These are phyloP conservation scores for Chaunax sp. DNA, from an alignment of 2,797 vertebrate genomes.

Conservation along the genomic window DNA sequence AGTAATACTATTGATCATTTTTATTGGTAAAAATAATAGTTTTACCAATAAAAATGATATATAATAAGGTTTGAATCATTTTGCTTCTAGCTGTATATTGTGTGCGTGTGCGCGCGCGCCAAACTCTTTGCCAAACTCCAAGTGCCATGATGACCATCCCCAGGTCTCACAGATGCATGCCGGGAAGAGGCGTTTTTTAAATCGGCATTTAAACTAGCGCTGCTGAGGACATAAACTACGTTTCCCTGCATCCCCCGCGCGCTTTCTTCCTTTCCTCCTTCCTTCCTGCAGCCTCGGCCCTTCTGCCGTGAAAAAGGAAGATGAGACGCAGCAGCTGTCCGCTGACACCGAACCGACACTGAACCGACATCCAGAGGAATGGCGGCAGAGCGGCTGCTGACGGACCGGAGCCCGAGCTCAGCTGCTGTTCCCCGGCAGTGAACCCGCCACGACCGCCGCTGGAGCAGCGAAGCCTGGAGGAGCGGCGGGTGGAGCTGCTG, in stretches of 20 bases:
- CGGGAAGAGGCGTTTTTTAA: constrained; percentile 66
- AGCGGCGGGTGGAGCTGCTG: constrained; percentile 69
- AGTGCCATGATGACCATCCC: constrained; percentile 41
- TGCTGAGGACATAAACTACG: constrained; percentile 29
- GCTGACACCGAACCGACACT: constrained; percentile 41
- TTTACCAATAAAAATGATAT: too few relatives aligned
- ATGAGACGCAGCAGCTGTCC: constrained; percentile 56
- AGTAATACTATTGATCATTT: too few relatives aligned
- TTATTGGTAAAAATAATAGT: too few relatives aligned
- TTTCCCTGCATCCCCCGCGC: constrained; percentile 64
- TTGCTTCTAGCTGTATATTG: too few relatives aligned
- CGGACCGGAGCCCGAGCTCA: constrained; percentile 52
- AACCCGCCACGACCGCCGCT: constrained; percentile 58
- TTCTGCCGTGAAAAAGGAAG: constrained; percentile 78
- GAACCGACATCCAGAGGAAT: constrained; percentile 53
- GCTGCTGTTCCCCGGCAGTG: constrained; percentile 62
- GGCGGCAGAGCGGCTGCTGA: constrained; percentile 55
- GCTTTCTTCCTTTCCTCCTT: constrained; percentile 68
- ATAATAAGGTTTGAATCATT: too few relatives aligned
- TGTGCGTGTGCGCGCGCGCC: too few relatives aligned
- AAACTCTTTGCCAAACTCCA: constrained; percentile 49
- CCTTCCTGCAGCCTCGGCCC: constrained; percentile 75
- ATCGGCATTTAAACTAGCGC: fast-evolving
- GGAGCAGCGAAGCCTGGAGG: constrained; percentile 53
- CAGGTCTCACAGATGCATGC: constrained; percentile 22